Percentiles rank a stretch among this genome's conserved stretches.
These are phyloP conservation scores for Pelecanus crispus DNA, from an alignment of 2,113 vertebrate species.

Conservation along the genomic window DNA sequence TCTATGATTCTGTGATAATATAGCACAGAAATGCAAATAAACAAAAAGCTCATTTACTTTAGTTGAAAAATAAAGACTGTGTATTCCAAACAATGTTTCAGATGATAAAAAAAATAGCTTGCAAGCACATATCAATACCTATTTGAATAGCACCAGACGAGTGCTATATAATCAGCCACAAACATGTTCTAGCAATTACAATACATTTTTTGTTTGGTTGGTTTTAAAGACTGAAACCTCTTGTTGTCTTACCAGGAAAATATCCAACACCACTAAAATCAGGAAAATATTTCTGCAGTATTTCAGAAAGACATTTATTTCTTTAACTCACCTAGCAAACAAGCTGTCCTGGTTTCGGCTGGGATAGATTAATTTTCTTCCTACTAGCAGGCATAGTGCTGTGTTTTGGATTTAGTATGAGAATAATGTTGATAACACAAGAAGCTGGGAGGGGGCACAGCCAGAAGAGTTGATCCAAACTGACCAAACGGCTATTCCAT, in stretches of 20 bases:
- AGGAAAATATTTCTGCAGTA: not conserved
- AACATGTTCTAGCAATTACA: not conserved
- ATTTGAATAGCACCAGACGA: not conserved
- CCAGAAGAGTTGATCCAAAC: no score
- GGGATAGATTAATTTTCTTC: no score
- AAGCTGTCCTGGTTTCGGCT: no score
- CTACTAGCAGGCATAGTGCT: no score
- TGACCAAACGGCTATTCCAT: no score
- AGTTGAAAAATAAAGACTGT: not conserved
- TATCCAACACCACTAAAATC: not conserved
- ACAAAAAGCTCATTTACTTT: not conserved
- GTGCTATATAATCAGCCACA: not conserved
- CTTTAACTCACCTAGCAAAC: not conserved
- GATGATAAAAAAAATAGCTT: not conserved
- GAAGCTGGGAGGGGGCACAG: no score
- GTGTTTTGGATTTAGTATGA: no score
- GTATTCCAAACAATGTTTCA: not conserved
- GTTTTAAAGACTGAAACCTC: not conserved
- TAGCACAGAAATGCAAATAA: not conserved
- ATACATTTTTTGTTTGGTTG: not conserved
- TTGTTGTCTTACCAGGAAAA: not conserved
- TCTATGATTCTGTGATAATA: no score
- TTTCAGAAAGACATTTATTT: not conserved
- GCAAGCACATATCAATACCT: not conserved
- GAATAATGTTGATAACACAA: no score